phyloP scores from a whole-genome alignment of 2,113 vertebrate species.

The Morone saxatilis region DNA sequence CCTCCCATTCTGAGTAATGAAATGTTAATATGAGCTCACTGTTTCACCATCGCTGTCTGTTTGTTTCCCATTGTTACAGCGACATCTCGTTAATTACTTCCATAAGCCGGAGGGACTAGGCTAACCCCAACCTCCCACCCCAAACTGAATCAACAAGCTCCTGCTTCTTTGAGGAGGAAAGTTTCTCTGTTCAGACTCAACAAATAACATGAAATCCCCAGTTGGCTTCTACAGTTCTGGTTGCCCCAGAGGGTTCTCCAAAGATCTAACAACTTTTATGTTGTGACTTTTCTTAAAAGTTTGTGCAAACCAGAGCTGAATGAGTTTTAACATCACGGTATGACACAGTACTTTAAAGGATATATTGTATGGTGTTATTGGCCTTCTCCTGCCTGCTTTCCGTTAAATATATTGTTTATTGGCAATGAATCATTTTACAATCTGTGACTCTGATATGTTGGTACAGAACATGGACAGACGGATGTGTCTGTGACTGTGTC shows the following conservation, averaged over 20 bases:
- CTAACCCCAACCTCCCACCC: neutral
- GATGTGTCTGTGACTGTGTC: neutral
- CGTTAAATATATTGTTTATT: neutral
- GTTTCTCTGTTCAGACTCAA: neutral
- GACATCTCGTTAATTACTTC: slow-evolving; percentile 10
- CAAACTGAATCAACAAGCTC: slow-evolving; percentile 1
- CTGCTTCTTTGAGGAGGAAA: neutral
- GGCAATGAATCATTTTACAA: neutral
- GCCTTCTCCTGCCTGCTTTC: neutral
- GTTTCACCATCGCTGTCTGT: neutral
- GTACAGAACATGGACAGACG: neutral
- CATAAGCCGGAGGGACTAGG: neutral
- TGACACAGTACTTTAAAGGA: neutral
- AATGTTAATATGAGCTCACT: neutral
- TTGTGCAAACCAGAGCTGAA: neutral
- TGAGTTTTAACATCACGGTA: neutral
- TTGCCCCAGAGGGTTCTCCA: neutral
- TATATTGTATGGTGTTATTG: neutral
- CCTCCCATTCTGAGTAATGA: neutral
- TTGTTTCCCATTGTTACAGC: slow-evolving; percentile 24
- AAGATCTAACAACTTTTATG: neutral
- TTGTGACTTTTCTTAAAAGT: neutral
- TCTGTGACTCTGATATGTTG: neutral
- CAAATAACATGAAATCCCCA: neutral
- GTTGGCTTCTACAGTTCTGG: neutral